Conservation (phyloP, 2,797 vertebrate species). For the Melanotaenia trifasciata region DNA sequence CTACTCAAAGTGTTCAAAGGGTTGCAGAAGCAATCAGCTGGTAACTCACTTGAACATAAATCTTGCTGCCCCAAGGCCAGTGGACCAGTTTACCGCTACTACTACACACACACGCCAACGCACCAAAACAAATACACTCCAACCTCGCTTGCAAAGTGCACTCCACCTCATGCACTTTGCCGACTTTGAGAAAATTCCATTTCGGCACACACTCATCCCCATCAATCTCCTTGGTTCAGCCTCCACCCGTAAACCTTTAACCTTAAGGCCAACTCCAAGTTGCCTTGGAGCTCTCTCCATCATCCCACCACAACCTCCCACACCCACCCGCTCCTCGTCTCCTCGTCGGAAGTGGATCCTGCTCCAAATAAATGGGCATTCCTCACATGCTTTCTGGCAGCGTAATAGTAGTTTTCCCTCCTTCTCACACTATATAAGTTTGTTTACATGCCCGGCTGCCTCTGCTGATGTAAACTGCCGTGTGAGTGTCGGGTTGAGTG, state of each 20-base stretch:
- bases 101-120: constrained; percentile 4
- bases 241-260: constrained; percentile 71
- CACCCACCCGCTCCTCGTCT: constrained; percentile 17
- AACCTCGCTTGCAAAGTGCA: constrained; percentile 43
- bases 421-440: constrained; percentile 36
- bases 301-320: constrained; percentile 41
- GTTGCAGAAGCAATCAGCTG: constrained; percentile 47
- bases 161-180: constrained; percentile 37
- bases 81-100: constrained; percentile 36
- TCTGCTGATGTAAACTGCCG: constrained; percentile 71
- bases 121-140: constrained; percentile 55
- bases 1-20: neutral
- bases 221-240: constrained; percentile 67
- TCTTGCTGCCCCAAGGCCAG: constrained; percentile 59
- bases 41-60: constrained; percentile 48
- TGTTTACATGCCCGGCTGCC: constrained; percentile 64
- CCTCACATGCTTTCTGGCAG: constrained; percentile 66
- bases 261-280: constrained; percentile 55
- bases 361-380: constrained; percentile 79
- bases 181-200: constrained; percentile 70
- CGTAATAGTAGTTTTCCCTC: constrained; percentile 47
- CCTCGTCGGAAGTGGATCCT: constrained; percentile 67
- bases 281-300: constrained; percentile 60
- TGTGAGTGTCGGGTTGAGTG: constrained; percentile 52
- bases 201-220: constrained; percentile 59